Conservation (phyloP, 2,113 vertebrate genomes). For the Climacteris rufus region DNA sequence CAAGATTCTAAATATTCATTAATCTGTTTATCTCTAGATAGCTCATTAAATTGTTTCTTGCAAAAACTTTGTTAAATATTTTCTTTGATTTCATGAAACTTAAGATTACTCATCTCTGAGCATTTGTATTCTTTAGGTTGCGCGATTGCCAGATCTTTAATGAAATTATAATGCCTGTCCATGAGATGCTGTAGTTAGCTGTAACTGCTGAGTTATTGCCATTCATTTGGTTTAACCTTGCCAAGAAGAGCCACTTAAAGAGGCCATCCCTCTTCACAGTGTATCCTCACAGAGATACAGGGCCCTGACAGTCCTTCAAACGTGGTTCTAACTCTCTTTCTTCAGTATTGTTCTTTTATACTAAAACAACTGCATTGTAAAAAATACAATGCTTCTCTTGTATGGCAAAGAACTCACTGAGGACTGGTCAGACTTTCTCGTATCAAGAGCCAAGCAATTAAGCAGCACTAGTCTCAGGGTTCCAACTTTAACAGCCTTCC, state of each 20-base stretch:
- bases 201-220: background rate
- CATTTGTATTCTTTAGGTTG: background rate
- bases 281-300: background rate
- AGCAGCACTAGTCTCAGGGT: background rate
- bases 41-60: background rate
- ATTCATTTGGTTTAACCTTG: slow-evolving; percentile 14
- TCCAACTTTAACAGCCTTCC: background rate
- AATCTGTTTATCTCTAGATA: background rate
- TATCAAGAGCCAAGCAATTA: background rate
- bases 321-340: background rate
- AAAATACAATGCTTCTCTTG: background rate
- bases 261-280: background rate
- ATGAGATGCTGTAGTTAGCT: background rate
- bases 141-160: background rate
- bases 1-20: background rate
- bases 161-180: slow-evolving; percentile 22
- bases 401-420: background rate
- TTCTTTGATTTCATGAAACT: slow-evolving; percentile 15
- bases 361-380: background rate
- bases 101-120: background rate
- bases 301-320: background rate
- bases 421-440: background rate
- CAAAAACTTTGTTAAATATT: background rate
- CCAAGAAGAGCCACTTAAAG: background rate
- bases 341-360: background rate